These are phyloP conservation scores for Cossypha heuglini DNA, from an alignment of 2,797 vertebrate genomes.

Conservation along the genomic window DNA sequence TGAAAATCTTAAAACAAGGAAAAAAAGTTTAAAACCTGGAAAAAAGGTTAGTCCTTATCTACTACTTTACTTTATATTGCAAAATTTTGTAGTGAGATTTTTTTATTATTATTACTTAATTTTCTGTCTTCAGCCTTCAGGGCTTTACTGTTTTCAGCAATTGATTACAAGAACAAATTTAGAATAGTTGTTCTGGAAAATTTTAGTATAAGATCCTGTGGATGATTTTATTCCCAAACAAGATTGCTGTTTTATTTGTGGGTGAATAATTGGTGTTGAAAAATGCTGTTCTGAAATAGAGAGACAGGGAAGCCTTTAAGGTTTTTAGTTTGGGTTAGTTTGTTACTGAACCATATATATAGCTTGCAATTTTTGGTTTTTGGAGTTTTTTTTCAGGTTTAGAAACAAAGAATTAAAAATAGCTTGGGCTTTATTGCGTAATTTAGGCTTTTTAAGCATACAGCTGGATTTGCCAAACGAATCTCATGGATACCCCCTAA, in stretches of 20 bases:
- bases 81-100: constrained; percentile 6
- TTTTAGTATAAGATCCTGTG: background rate
- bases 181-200: background rate
- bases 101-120: background rate
- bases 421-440: background rate
- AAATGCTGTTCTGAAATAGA: background rate
- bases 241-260: background rate
- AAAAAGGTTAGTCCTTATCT: constrained; percentile 85
- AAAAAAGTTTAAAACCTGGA: constrained; percentile 86
- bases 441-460: background rate
- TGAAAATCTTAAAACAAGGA: constrained; percentile 80
- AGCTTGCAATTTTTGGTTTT: background rate
- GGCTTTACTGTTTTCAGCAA: constrained; percentile 7
- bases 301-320: background rate
- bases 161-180: background rate
- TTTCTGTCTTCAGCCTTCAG: constrained; percentile 48
- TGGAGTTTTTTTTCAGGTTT: rapidly evolving
- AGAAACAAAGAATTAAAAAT: background rate
- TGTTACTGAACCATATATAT: background rate
- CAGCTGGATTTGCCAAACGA: background rate
- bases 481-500: background rate
- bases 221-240: background rate
- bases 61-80: constrained; percentile 49
- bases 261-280: background rate
- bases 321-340: background rate